Conservation (phyloP, 2,888 invertebrate species). For the Sisyra nigra region DNA sequence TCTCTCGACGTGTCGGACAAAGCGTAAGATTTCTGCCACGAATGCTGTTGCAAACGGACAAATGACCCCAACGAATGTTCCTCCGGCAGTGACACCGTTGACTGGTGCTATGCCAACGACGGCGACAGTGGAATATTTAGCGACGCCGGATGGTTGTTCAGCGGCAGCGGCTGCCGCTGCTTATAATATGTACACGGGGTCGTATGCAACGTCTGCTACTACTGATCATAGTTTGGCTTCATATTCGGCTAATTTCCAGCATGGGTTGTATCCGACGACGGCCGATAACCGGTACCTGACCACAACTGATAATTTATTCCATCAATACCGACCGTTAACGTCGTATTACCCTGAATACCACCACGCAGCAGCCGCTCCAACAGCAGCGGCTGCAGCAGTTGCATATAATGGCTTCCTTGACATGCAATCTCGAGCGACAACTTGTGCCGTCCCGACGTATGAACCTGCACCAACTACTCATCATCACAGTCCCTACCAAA, state of each 20-base stretch:
- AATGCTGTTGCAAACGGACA: constrained; percentile 22
- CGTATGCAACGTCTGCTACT: constrained; percentile 54
- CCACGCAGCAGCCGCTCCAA: constrained; percentile 45
- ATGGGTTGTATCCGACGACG: constrained; percentile 37
- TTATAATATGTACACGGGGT: constrained; percentile 69
- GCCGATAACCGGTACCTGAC: constrained; percentile 47
- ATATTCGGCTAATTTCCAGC: constrained; percentile 49
- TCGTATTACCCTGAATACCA: constrained; percentile 66
- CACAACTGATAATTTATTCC: constrained; percentile 71
- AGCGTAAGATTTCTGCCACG: constrained; percentile 40
- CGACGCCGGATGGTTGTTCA: constrained; percentile 38
- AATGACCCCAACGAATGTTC: constrained; percentile 27
- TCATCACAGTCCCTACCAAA: constrained; percentile 32
- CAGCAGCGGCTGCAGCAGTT: constrained; percentile 17
- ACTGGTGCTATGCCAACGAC: constrained; percentile 33
- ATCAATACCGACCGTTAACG: constrained; percentile 77
- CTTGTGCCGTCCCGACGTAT: constrained; percentile 44
- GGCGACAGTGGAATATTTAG: constrained; percentile 47
- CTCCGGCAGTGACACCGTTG: constrained; percentile 34
- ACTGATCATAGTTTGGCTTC: constrained; percentile 42
- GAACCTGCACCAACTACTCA: constrained; percentile 26
- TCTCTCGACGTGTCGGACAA: constrained; percentile 77
- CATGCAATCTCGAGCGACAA: constrained; percentile 45
- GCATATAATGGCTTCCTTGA: constrained; percentile 74
- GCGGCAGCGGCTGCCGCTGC: constrained; percentile 53